Percentiles rank a stretch among this genome's conserved stretches.
These are phyloP conservation scores for Tenualosa ilisha DNA, from an alignment of 2,797 vertebrate genomes.

Conservation along the genomic window DNA sequence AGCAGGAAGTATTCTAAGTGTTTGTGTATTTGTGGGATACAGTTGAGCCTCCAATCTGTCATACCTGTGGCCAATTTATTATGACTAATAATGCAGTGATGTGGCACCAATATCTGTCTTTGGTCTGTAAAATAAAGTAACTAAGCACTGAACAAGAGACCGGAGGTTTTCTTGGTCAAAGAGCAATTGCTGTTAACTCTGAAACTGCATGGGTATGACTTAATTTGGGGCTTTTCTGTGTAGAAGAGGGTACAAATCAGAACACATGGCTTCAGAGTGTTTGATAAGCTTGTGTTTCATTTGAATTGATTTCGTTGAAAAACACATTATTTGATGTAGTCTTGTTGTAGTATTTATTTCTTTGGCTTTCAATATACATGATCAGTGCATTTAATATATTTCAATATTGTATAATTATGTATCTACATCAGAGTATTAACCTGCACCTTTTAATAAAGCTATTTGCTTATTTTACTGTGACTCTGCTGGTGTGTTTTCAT, in stretches of 20 bases:
- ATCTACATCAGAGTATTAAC: conserved; percentile 20
- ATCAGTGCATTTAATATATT: conserved; percentile 19
- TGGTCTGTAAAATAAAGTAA: too few relatives aligned
- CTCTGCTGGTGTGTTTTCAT: not conserved
- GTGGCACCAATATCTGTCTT: too few relatives aligned
- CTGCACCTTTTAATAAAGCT: conserved; percentile 19
- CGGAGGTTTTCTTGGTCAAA: too few relatives aligned
- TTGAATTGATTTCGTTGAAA: not conserved
- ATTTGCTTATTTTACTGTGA: not conserved
- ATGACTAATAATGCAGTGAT: too few relatives aligned
- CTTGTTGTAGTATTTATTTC: conserved; percentile 13
- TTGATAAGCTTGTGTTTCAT: not conserved
- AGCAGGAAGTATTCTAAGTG: not conserved
- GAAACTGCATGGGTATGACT: too few relatives aligned
- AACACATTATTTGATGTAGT: conserved; percentile 16
- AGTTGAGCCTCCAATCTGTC: too few relatives aligned
- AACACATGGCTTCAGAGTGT: not conserved
- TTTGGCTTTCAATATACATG: not conserved
- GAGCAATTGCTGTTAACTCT: too few relatives aligned
- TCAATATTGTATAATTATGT: not conserved
- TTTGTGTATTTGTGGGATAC: conserved; percentile 2
- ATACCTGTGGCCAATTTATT: too few relatives aligned
- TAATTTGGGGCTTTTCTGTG: too few relatives aligned
- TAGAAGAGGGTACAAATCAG: not conserved
- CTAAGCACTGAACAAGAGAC: too few relatives aligned